Evolutionary conservation across 2,888 invertebrate species (phyloP), one percentile per base, ranked within the genome.

Genomic region (Corythucha ciliata): DNA sequence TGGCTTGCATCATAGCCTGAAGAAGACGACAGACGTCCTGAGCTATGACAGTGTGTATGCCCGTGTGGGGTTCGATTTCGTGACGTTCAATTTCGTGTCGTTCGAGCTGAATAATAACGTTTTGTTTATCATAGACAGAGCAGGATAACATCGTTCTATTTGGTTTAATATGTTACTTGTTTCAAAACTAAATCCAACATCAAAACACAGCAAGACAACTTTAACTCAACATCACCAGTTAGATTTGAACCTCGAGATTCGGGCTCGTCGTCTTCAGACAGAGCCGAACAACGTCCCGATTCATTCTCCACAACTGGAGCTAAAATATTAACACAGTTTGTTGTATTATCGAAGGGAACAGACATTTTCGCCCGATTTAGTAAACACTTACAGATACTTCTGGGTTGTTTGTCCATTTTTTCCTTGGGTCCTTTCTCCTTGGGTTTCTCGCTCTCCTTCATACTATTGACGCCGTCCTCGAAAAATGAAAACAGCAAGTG

Each of bases 141-240:
- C n/a, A n/a, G n/a, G n/a, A n/a, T n/a, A n/a, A n/a, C n/a, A n/a
- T n/a, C n/a, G n/a, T n/a, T n/a, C n/a, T n/a, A n/a, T n/a, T n/a
- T n/a, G n/a, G n/a, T n/a, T n/a, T n/a, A n/a, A n/a, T n/a, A n/a
- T n/a, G n/a, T 24, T 20, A 86, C 87, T 77, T 98, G 97, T 72
- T 93, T 93, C 12, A 96, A 72, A 41, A 94, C 71, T 60, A 96
- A 84, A 66, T 98, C 97, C 57, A 97, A 72, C 92, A 97, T 94
- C 32, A 96, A 77, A 59, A 96, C 90, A 67, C 92, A 96, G 65
- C 94, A 94, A 1, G 88, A 87, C n/a, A 94, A 73, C 67, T 91
- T 89, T 47, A 81, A 72, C 63, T 83, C 83, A 14, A 78, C 74
- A 60, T 81, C 81, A 0, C 76, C 75, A 58, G 42, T 53, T 16